These are phyloP conservation scores for Drosophila maculinotata DNA, from an alignment of 2,888 invertebrate species.

Conservation along the genomic window DNA sequence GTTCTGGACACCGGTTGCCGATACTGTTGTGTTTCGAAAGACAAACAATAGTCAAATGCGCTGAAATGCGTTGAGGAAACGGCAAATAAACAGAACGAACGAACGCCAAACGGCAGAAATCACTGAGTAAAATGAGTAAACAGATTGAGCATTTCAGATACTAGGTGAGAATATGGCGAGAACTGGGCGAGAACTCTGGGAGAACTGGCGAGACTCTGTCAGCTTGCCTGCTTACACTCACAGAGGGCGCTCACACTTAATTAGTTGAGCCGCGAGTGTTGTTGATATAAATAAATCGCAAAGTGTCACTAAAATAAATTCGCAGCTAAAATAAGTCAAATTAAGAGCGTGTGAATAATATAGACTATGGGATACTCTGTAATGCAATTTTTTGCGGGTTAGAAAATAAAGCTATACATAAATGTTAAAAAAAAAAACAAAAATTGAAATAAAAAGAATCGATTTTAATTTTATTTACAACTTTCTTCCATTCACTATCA, in stretches of 20 bases:
- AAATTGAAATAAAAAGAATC: too few relatives aligned
- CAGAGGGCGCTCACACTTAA: constrained; percentile 49
- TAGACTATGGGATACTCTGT: background rate
- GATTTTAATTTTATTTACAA: too few relatives aligned
- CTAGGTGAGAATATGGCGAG: constrained; percentile 2
- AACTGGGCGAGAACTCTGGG: background rate
- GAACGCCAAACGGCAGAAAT: constrained; percentile 29
- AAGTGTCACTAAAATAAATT: constrained; percentile 4
- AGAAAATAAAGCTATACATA: background rate
- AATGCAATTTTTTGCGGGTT: background rate
- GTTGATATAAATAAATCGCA: constrained; percentile 35
- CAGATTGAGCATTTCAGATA: constrained; percentile 44
- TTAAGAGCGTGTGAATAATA: background rate
- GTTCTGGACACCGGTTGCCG: constrained; percentile 41
- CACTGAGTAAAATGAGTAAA: constrained; percentile 47
- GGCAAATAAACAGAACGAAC: constrained; percentile 63
- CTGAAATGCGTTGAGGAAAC: constrained; percentile 76
- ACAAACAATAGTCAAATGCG: constrained; percentile 78
- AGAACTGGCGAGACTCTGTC: background rate
- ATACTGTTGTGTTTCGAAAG: constrained; percentile 67
- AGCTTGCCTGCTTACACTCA: background rate
- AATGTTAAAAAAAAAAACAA: too few relatives aligned
- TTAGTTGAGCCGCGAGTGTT: constrained; percentile 47
- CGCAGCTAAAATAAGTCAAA: constrained; percentile 1
- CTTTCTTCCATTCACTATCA: too few relatives aligned